phyloP scores from a whole-genome alignment of 2,888 invertebrate species.

The Dynastes tityus region DNA sequence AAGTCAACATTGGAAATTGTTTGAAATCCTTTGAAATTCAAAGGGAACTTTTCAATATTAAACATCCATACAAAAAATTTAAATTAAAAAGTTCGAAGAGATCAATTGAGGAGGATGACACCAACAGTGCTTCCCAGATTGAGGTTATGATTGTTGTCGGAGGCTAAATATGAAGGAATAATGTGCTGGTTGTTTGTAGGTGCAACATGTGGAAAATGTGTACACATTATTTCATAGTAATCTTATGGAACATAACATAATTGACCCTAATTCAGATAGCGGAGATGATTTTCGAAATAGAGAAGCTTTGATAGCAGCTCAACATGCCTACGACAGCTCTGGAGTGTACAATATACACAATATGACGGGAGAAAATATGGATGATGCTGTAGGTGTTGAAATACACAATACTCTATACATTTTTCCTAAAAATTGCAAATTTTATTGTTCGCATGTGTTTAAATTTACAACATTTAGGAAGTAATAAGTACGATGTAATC shows the following conservation, averaged over 20 bases:
- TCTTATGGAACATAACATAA: slow-evolving; percentile 42
- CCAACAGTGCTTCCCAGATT: slow-evolving; percentile 60
- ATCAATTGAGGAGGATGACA: slow-evolving; percentile 60
- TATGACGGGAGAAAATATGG: slow-evolving; percentile 76
- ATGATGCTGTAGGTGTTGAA: slow-evolving; percentile 71
- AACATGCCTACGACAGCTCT: slow-evolving; percentile 68
- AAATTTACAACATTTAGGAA: slow-evolving; percentile 70
- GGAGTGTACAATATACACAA: slow-evolving; percentile 61
- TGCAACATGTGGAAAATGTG: slow-evolving; percentile 56
- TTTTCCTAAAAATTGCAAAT: slow-evolving; percentile 79
- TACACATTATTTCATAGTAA: slow-evolving; percentile 52
- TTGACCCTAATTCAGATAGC: slow-evolving; percentile 6
- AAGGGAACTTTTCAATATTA: slow-evolving; percentile 70
- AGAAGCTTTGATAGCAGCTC: slow-evolving; percentile 61
- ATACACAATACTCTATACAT: slow-evolving; percentile 73
- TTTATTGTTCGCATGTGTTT: slow-evolving; percentile 79
- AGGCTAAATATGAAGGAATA: slow-evolving; percentile 3
- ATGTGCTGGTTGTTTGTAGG: slow-evolving; percentile 42
- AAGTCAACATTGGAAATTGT: slow-evolving; percentile 61
- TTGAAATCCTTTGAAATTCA: slow-evolving; percentile 64
- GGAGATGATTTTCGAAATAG: slow-evolving; percentile 31
- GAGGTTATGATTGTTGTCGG: slow-evolving; percentile 50
- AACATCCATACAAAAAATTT: slow-evolving; percentile 67
- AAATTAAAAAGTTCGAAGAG: slow-evolving; percentile 7
- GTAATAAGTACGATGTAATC: slow-evolving; percentile 82